Evolutionary conservation across 92 coral and sea anemone species (phyloP).

Genomic region (Meandrina meandrites): DNA sequence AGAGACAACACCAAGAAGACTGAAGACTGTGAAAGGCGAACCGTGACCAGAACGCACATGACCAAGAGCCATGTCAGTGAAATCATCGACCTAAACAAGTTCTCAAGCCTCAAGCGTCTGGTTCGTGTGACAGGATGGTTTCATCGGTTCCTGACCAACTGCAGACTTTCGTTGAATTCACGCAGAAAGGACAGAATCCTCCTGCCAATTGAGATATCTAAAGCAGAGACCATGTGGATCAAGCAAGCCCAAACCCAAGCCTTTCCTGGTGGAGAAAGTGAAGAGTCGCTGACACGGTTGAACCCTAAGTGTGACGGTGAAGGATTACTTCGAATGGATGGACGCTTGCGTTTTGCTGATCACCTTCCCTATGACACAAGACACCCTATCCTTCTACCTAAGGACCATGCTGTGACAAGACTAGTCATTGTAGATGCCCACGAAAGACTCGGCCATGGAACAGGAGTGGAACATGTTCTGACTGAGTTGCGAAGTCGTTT

Average conservation of each 20-base stretch:
- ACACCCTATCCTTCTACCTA: slow-evolving; percentile 8
- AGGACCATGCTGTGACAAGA: slow-evolving; percentile 41
- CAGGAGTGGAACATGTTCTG: slow-evolving; percentile 45
- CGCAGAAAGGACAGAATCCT: no score
- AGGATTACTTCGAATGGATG: no score
- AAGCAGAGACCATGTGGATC: no score
- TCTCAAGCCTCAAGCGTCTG: no score
- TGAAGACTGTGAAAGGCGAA: not conserved
- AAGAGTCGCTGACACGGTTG: not conserved
- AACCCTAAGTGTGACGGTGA: slow-evolving; percentile 30
- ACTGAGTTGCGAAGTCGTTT: slow-evolving; percentile 33
- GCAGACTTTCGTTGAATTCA: no score
- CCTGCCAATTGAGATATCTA: no score
- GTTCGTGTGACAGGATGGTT: no score
- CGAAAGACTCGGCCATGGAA: slow-evolving; percentile 35
- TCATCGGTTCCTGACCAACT: no score
- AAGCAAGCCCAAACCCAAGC: no score
- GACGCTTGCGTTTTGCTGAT: no score
- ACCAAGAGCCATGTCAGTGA: not conserved
- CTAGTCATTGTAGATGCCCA: slow-evolving; percentile 17
- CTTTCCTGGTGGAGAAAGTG: slow-evolving; percentile 28
- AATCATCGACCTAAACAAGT: slow-evolving; percentile 2
- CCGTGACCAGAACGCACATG: not conserved
- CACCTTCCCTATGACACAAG: slow-evolving; percentile 39
- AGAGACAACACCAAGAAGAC: no score